phyloP scores from a whole-genome alignment of 1,140 invertebrate species.

The Sycobia sp. region DNA sequence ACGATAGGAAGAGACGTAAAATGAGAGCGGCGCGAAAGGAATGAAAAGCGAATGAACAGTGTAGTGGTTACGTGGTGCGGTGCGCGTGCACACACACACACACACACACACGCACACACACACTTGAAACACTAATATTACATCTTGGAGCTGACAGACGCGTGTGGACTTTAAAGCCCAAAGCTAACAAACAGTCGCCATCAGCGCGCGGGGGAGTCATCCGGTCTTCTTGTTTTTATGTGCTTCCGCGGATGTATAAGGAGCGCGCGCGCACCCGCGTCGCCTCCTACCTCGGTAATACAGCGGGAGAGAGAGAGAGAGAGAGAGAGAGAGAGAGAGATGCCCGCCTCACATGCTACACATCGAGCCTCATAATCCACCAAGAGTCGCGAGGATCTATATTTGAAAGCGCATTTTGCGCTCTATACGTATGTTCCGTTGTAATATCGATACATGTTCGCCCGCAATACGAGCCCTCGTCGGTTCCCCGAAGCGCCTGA shows the following conservation, averaged over 20 bases:
- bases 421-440: background rate
- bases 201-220: too few species aligned
- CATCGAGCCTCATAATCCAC: background rate
- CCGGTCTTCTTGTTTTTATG: slow-evolving; percentile 62
- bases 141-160: slow-evolving; percentile 61
- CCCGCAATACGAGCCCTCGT: too few species aligned
- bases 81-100: too few species aligned
- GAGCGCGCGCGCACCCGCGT: slow-evolving; percentile 38
- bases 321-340: too few species aligned
- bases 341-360: too few species aligned
- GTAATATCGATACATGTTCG: too few species aligned
- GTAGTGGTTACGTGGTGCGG: too few species aligned
- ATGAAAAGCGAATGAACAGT: slow-evolving; percentile 46
- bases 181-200: slow-evolving; percentile 63
- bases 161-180: slow-evolving; percentile 62
- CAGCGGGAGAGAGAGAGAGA: too few species aligned
- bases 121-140: slow-evolving; percentile 62
- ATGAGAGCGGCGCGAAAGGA: slow-evolving; percentile 35
- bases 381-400: slow-evolving; percentile 23
- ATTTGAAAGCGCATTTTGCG: slow-evolving; percentile 14
- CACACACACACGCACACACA: too few species aligned
- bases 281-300: too few species aligned
- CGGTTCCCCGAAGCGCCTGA: too few species aligned
- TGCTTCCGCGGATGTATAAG: slow-evolving; percentile 50
- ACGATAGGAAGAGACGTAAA: slow-evolving; percentile 34